These are phyloP conservation scores for Triplophysa tibetana DNA, from an alignment of 2,113 vertebrate species.

Conservation along the genomic window DNA sequence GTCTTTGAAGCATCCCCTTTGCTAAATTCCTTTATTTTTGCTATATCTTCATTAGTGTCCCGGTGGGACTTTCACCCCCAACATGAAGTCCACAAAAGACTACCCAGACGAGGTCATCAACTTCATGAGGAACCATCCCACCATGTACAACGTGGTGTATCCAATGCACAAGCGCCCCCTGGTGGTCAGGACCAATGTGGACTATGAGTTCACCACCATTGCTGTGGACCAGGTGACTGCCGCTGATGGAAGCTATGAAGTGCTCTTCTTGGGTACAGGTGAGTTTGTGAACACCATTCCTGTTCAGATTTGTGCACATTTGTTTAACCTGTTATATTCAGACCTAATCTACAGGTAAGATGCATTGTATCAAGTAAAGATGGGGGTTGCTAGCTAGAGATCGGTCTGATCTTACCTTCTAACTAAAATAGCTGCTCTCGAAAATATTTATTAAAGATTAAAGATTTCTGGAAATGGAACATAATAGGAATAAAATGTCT, in stretches of 20 bases:
- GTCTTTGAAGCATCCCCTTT: no score
- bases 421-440: background rate
- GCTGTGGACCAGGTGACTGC: slow-evolving; percentile 97
- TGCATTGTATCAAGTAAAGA: no score
- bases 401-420: background rate
- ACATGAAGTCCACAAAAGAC: slow-evolving; percentile 99
- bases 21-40: no score
- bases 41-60: slow-evolving; percentile 80
- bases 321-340: no score
- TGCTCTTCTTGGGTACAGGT: slow-evolving; percentile 99
- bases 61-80: slow-evolving; percentile 94
- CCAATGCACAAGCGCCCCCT: slow-evolving; percentile 93
- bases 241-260: slow-evolving; percentile 96
- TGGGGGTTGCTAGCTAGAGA: no score
- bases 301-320: background rate
- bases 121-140: slow-evolving; percentile 94
- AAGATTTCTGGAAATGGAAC: no score
- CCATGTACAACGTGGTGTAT: slow-evolving; percentile 95
- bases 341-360: no score
- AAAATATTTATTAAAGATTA: no score
- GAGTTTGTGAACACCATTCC: slow-evolving; percentile 45
- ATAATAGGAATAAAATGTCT: background rate
- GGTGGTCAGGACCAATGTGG: slow-evolving; percentile 89
- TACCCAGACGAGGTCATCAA: slow-evolving; percentile 98
- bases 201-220: slow-evolving; percentile 95